Conservation (phyloP, 2,113 vertebrate species). For the Phoxinus phoxinus region DNA sequence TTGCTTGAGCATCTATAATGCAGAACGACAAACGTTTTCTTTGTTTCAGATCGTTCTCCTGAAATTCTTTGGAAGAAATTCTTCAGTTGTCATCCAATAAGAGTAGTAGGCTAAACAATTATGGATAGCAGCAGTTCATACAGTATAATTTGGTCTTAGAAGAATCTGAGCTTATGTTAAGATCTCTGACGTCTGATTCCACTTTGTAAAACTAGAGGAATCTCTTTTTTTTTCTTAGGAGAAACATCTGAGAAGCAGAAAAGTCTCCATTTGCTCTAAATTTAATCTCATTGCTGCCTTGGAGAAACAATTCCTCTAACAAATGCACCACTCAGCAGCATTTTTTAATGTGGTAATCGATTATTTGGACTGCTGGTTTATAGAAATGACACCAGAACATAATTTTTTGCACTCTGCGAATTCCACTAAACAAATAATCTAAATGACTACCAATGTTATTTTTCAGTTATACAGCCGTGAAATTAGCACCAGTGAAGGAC, state of each 20-base stretch:
- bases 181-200: no score
- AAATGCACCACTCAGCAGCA: neutral
- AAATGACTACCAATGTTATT: slow-evolving; percentile 17
- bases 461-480: slow-evolving; percentile 24
- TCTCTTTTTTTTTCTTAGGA: no score
- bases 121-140: neutral
- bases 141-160: neutral
- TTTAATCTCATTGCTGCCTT: neutral
- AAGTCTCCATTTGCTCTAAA: neutral
- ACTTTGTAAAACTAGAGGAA: no score
- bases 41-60: neutral
- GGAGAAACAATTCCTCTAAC: neutral
- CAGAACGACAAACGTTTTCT: neutral
- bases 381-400: slow-evolving; percentile 18
- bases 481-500: neutral
- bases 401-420: neutral
- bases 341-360: slow-evolving; percentile 6
- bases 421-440: neutral
- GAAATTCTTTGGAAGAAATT: neutral
- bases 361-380: slow-evolving; percentile 25
- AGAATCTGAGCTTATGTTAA: neutral
- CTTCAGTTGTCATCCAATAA: neutral
- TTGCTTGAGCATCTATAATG: neutral
- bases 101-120: neutral
- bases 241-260: neutral